A percentile compares a stretch with the other conserved stretches of the same genome.
Evolutionary conservation across 2,888 invertebrate genomes (phyloP).

Genomic region (Drosophila rubida): DNA sequence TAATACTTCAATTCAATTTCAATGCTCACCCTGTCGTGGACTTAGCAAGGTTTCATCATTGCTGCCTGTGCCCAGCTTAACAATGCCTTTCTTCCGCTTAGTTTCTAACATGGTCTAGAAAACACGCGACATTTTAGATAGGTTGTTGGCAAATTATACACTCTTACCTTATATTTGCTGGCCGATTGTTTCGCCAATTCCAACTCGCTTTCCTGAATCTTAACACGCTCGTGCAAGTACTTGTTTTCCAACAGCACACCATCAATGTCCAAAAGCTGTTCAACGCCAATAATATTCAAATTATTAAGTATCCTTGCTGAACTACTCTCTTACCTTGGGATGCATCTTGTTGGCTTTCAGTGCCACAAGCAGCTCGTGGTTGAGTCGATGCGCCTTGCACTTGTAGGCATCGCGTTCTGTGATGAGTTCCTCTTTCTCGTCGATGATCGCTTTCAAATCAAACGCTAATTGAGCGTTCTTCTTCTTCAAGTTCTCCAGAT

Average conservation of each 20-base stretch:
- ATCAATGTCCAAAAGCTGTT: conserved; percentile 90
- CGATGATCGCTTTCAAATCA: conserved; percentile 91
- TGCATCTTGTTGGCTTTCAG: conserved; percentile 85
- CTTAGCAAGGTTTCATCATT: conserved; percentile 90
- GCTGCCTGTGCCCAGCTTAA: conserved; percentile 88
- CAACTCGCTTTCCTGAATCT: conserved; percentile 92
- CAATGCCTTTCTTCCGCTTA: conserved; percentile 90
- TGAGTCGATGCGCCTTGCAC: conserved; percentile 92
- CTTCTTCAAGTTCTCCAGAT: conserved; percentile 83
- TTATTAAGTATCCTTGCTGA: not conserved
- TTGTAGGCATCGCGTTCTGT: conserved; percentile 93
- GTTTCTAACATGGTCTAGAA: conserved; percentile 89
- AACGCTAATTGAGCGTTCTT: conserved; percentile 90
- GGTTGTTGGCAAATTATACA: not conserved
- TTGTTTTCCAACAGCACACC: conserved; percentile 92
- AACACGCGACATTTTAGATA: not conserved
- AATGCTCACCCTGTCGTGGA: conserved; percentile 90
- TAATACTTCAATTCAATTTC: too few species aligned
- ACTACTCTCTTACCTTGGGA: conserved; percentile 71
- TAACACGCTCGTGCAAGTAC: conserved; percentile 92
- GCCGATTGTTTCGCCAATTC: conserved; percentile 90
- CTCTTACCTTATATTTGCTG: conserved; percentile 90
- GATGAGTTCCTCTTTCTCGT: conserved; percentile 93
- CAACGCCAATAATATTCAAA: not conserved
- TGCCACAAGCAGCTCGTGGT: conserved; percentile 91